Conservation (phyloP, 2,113 vertebrate genomes). For the Siphamia tubifer region DNA sequence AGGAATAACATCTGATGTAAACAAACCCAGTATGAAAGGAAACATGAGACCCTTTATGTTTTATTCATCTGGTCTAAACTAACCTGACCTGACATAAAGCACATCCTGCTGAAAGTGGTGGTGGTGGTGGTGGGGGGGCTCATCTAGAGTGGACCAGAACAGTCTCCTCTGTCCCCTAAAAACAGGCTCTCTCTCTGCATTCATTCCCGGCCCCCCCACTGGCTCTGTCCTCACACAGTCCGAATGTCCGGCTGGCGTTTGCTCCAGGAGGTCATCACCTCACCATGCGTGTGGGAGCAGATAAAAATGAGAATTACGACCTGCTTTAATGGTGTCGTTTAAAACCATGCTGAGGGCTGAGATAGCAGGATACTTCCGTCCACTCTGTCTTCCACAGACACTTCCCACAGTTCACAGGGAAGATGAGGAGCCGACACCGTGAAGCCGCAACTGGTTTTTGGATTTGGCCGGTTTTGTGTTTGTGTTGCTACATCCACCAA, state of each 20-base stretch:
- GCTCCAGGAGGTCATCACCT: conserved; percentile 45
- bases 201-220: conserved; percentile 33
- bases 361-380: conserved; percentile 5
- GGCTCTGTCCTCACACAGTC: conserved; percentile 10
- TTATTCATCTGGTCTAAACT: conserved; percentile 56
- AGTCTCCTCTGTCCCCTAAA: conserved; percentile 29
- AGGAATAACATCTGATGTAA: too few species aligned
- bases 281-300: neutral
- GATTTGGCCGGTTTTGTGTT: neutral
- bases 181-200: conserved; percentile 39
- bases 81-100: conserved; percentile 28
- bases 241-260: neutral
- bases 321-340: conserved; percentile 65
- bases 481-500: too few species aligned
- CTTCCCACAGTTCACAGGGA: neutral
- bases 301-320: conserved; percentile 61
- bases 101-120: conserved; percentile 8
- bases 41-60: too few species aligned
- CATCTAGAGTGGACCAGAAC: conserved; percentile 16
- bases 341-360: conserved; percentile 54
- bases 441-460: neutral
- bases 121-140: conserved; percentile 5
- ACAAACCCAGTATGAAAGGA: too few species aligned
- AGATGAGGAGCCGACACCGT: conserved; percentile 5
- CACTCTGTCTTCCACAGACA: neutral